Evolutionary conservation across 2,113 vertebrate species (phyloP).

Genomic region (Odontesthes bonariensis): DNA sequence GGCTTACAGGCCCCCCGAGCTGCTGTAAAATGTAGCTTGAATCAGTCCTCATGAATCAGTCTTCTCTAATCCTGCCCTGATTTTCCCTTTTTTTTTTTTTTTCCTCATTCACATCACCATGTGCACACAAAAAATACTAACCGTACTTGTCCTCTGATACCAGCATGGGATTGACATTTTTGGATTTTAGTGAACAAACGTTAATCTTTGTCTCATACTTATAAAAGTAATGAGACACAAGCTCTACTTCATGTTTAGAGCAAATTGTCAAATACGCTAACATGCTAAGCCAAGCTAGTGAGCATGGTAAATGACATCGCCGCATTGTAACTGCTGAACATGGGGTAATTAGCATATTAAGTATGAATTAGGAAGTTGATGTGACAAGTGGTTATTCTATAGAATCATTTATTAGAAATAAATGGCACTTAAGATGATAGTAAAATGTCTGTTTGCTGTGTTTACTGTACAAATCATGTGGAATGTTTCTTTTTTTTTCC

Average conservation of each 20-base stretch:
- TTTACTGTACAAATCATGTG: not conserved
- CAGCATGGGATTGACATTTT: not conserved
- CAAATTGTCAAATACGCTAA: not conserved
- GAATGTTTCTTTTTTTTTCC: not conserved
- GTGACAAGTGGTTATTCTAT: too few species aligned
- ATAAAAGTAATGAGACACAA: not conserved
- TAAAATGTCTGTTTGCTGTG: not conserved
- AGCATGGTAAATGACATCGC: not conserved
- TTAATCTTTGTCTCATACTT: not conserved
- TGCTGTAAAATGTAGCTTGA: slow-evolving; percentile 29
- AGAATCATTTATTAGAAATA: not conserved
- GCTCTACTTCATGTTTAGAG: not conserved
- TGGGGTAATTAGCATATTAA: not conserved
- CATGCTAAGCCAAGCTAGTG: not conserved
- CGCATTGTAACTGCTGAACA: not conserved
- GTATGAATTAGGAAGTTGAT: too few species aligned
- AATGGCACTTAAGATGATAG: not conserved
- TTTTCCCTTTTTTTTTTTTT: not conserved
- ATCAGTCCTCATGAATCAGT: slow-evolving; percentile 17
- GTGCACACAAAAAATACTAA: not conserved
- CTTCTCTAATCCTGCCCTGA: not conserved
- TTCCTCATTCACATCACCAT: not conserved
- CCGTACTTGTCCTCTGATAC: not conserved
- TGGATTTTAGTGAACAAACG: not conserved
- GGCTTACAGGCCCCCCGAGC: slow-evolving; percentile 14